These are phyloP conservation scores for Cheilosia variabilis DNA, from an alignment of 2,888 invertebrate species.

Conservation along the genomic window DNA sequence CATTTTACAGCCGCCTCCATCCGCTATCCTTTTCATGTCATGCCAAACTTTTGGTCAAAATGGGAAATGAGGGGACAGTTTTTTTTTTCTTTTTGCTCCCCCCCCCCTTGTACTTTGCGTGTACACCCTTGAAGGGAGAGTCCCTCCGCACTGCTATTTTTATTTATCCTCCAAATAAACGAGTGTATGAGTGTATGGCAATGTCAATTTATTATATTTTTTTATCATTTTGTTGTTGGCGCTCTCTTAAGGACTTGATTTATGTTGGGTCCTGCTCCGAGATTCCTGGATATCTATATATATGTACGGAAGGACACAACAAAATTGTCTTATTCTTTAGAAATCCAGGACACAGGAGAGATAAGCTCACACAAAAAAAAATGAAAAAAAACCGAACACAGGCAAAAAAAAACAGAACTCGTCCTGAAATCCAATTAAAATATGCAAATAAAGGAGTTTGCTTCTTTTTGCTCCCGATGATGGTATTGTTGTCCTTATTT, in stretches of 20 bases:
- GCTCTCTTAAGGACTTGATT: slow-evolving; percentile 58
- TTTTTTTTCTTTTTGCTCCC: background rate
- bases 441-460: slow-evolving; percentile 58
- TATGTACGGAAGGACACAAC: slow-evolving; percentile 13
- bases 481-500: slow-evolving; percentile 11
- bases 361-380: slow-evolving; percentile 40
- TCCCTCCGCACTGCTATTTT: slow-evolving; percentile 5
- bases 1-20: slow-evolving; percentile 44
- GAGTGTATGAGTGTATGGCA: too few species aligned
- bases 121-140: slow-evolving; percentile 8
- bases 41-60: slow-evolving; percentile 43
- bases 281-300: slow-evolving; percentile 15
- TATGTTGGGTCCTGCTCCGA: slow-evolving; percentile 41
- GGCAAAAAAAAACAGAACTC: background rate
- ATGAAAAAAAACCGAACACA: background rate
- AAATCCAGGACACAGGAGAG: slow-evolving; percentile 46
- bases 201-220: slow-evolving; percentile 13
- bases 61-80: background rate
- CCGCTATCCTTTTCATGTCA: background rate
- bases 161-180: slow-evolving; percentile 9
- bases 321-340: slow-evolving; percentile 11
- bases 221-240: slow-evolving; percentile 2
- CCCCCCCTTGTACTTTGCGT: background rate
- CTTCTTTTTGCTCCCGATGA: background rate
- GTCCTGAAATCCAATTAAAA: slow-evolving; percentile 66